Base-by-base conservation (phyloP, 1,140 invertebrate species). In the Microvelia longipes region DNA sequence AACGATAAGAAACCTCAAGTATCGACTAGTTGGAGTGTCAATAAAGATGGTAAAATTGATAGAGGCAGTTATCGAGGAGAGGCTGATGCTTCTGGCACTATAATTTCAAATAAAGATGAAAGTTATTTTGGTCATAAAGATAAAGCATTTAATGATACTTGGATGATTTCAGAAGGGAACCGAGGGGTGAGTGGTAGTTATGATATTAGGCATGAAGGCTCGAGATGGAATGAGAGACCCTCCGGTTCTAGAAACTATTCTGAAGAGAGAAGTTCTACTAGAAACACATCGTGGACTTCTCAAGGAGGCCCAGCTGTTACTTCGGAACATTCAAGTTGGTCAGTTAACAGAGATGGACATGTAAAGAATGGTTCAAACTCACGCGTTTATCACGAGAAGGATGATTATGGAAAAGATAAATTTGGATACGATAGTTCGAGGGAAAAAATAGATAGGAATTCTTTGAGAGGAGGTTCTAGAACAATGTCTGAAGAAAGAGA, bases 401-500 rank as follows among this genome's bases (percentile, higher is more conserved):
- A 50, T 5, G 35, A 19, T 50, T 64, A 64, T 64, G 62, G 62
- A 64, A 50, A 19, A 50, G 35, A 50, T 50, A 50, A 50, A 50
- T 50, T 19, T 50, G 5, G 5, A 13, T 15, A 15, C 5, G 62
- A 64, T 26, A 64, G 15, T 24, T 24, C 15, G 2, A 15, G 62
- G 5, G 62, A 64, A 25, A 19, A 19, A 5, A 11, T 50, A 5
- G 35, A 50, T 50, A 15, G n/a, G 28, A 29, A 68, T 11, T 29
- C 29, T 26, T 60, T 26, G 15, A 65, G 15, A 25, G 24, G 69
- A 24, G 71, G 29, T 19, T 25, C 19, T 27, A 69, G 29, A 50
- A 29, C 25, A 62, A 71, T 68, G 29, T 65, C 68, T n/a, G 70
- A 72, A 50, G 70, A 74, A 29, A 63, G 67, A 11, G 29, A 68